Conservation (phyloP, 2,888 invertebrate species). For the Macrophya alboannulata region DNA sequence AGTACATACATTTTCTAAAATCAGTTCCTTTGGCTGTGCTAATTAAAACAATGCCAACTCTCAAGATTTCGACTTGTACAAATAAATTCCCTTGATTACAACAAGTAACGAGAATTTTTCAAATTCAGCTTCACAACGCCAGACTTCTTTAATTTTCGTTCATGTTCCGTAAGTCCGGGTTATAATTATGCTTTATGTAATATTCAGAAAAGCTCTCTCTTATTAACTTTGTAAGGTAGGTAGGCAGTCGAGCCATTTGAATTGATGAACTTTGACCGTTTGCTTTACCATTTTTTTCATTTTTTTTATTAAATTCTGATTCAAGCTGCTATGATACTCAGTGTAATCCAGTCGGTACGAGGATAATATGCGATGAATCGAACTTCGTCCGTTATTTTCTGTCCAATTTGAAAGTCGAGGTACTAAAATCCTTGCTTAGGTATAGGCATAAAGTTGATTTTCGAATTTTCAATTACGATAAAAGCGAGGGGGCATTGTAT, state of each 20-base stretch:
- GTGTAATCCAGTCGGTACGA: background rate
- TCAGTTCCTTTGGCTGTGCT: background rate
- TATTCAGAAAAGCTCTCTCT: background rate
- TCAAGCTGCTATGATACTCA: background rate
- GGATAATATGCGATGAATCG: background rate
- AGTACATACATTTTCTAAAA: background rate
- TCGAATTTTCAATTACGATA: slow-evolving; percentile 18
- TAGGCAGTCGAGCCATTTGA: background rate
- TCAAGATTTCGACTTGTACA: background rate
- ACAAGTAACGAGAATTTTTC: background rate
- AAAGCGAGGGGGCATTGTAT: slow-evolving; percentile 7
- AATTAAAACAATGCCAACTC: background rate
- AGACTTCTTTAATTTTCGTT: background rate
- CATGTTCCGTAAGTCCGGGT: no score
- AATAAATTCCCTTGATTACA: background rate
- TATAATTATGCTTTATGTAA: background rate
- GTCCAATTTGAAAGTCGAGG: background rate
- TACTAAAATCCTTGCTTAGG: background rate
- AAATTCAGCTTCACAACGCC: background rate
- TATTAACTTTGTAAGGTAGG: background rate
- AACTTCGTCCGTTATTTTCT: background rate
- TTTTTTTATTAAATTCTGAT: background rate
- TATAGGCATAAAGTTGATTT: background rate
- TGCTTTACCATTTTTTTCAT: background rate
- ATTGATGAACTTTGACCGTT: background rate